phyloP scores from a whole-genome alignment of 2,797 vertebrate species.

The Eupleurogrammus muticus region DNA sequence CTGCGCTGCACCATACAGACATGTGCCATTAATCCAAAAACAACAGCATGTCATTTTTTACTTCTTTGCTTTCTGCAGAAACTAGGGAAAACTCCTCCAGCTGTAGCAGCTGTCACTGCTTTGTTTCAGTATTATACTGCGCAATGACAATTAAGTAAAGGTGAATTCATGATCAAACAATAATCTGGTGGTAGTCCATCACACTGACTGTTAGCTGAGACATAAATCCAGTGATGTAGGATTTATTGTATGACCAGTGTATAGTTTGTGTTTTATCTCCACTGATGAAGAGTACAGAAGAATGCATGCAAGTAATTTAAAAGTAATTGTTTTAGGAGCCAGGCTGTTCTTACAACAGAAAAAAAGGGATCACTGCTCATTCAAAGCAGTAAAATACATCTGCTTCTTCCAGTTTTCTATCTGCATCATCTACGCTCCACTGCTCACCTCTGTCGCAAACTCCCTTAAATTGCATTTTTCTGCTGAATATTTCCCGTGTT shows the following conservation, averaged over 20 bases:
- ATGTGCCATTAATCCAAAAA: slow-evolving; percentile 1
- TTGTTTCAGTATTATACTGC: too few relatives aligned
- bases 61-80: neutral
- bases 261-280: neutral
- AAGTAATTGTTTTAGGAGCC: neutral
- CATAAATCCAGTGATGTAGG: neutral
- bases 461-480: slow-evolving; percentile 2
- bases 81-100: neutral
- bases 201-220: neutral
- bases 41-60: neutral
- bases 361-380: neutral
- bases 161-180: too few relatives aligned
- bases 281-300: too few relatives aligned
- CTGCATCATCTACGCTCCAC: neutral
- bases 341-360: too few relatives aligned
- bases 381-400: neutral
- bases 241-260: neutral
- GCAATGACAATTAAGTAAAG: too few relatives aligned
- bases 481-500: neutral
- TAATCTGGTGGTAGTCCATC: neutral
- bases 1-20: neutral
- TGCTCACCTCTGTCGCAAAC: neutral
- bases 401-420: neutral
- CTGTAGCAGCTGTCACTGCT: too few relatives aligned
- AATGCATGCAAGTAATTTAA: too few relatives aligned